Evolutionary conservation across 2,113 vertebrate genomes (phyloP), one percentile per base, ranked within the genome.

Genomic region (Dicentrarchus labrax): DNA sequence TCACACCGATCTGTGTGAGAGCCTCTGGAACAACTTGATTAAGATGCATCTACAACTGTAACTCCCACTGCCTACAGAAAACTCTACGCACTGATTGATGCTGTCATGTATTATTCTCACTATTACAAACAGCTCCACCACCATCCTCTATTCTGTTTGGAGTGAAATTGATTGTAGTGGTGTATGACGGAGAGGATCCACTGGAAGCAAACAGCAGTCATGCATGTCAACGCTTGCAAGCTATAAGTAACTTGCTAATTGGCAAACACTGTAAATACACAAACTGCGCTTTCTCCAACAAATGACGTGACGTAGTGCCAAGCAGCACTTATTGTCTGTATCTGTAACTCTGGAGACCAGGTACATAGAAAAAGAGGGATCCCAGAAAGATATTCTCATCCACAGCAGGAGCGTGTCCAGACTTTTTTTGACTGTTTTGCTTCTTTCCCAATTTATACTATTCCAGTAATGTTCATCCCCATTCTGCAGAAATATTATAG

Each of bases 1-100:
- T 67, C 48, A 77, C 30, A 67, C 11, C 10, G 62, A 24, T 15
- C 2, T 73, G 60, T 72, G 39, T 21, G 6, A 50, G 24, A 64
- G 53, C 8, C 38, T 65, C 38, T 41, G 48, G 21, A 86, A 73
- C 69, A 56, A 56, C 47, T 56, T 45, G 11, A 24, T 81, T 71
- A 36, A 65, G 65, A 69, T 71, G 16, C 5, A 47, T 7, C 36
- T 43, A 24, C 53, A 22, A 11, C 62, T 30, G 36, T 30, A 54
- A 41, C 65, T 51, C 59, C 24, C 61, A 21, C 59, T 61, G 59
- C 67, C 72, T 66, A 36, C 4, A n/a, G 19, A 68, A n/a, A 57
- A 6, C 50, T 54, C 41, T 8, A 0, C 45, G 24, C 11, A 22
- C 15, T 10, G 19, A 38, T 51, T 10, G 15, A 38, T 51, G 21